Evolutionary conservation across 2,113 vertebrate genomes (phyloP).

Genomic region (Hiodon alosoides): DNA sequence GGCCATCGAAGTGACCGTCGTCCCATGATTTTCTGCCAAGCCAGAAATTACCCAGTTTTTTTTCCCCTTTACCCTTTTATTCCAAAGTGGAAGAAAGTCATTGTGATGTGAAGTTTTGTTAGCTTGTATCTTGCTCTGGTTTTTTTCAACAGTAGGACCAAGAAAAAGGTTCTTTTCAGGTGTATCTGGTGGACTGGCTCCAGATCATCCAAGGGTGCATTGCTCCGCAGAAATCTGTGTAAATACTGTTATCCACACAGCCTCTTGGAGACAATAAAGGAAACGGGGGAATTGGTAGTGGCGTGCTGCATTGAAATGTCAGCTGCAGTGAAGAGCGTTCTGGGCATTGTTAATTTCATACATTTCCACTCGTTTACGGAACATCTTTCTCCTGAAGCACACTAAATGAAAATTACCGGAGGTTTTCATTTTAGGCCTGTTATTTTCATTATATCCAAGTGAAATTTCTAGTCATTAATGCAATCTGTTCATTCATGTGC

Average conservation of each 20-base stretch:
- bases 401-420: neutral
- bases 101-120: neutral
- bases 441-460: neutral
- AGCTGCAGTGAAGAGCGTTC: neutral
- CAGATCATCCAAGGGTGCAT: neutral
- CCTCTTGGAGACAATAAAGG: neutral
- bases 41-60: conserved; percentile 19
- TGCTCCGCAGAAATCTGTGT: neutral
- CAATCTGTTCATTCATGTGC: neutral
- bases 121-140: no score
- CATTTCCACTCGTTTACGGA: neutral
- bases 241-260: neutral
- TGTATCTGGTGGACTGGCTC: neutral
- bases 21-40: neutral
- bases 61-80: neutral
- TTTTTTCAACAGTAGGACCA: no score
- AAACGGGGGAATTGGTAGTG: neutral
- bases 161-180: no score
- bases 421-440: conserved; percentile 1
- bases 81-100: conserved; percentile 3
- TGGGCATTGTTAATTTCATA: neutral
- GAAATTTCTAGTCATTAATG: neutral
- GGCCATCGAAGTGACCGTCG: neutral
- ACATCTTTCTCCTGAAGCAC: neutral
- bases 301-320: neutral